Conservation (phyloP, 2,888 invertebrate genomes). For the Pyrocoelia pectoralis region DNA sequence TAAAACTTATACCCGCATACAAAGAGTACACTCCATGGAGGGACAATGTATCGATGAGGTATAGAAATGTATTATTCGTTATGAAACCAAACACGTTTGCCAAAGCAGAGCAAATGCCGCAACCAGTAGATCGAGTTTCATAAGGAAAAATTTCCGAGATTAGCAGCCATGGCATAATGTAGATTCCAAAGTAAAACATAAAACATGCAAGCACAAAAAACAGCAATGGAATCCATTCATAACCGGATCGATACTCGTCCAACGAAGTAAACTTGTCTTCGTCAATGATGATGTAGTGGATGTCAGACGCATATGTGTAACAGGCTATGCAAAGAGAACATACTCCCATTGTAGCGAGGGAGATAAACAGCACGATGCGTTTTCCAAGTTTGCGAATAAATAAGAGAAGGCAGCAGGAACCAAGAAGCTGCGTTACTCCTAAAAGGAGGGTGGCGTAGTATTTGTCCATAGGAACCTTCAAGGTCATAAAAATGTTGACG, state of each 20-base stretch:
- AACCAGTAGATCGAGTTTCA: slow-evolving; percentile 73
- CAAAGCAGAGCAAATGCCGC: slow-evolving; percentile 76
- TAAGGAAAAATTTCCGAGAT: slow-evolving; percentile 80
- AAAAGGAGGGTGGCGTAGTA: slow-evolving; percentile 78
- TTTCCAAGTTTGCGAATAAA: slow-evolving; percentile 79
- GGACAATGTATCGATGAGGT: slow-evolving; percentile 68
- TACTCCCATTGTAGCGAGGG: slow-evolving; percentile 70
- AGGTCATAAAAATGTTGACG: slow-evolving; percentile 74
- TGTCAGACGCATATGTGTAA: slow-evolving; percentile 57
- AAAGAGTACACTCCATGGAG: slow-evolving; percentile 77
- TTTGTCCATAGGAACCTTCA: slow-evolving; percentile 78
- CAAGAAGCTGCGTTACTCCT: slow-evolving; percentile 74
- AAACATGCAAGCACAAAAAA: slow-evolving; percentile 73
- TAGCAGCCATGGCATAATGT: slow-evolving; percentile 80
- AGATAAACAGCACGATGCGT: slow-evolving; percentile 71
- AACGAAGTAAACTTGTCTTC: neutral
- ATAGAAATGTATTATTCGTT: slow-evolving; percentile 76
- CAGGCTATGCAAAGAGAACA: slow-evolving; percentile 70
- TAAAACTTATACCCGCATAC: slow-evolving; percentile 69
- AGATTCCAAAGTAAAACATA: slow-evolving; percentile 73
- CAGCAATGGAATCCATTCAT: slow-evolving; percentile 72
- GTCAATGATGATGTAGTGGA: neutral
- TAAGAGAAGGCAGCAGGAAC: slow-evolving; percentile 70
- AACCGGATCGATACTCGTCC: neutral
- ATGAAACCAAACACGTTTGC: slow-evolving; percentile 80